Percentiles rank a stretch among this genome's conserved stretches.
Evolutionary conservation across 2,113 vertebrate species (phyloP).

Genomic region (Pluvialis apricaria): DNA sequence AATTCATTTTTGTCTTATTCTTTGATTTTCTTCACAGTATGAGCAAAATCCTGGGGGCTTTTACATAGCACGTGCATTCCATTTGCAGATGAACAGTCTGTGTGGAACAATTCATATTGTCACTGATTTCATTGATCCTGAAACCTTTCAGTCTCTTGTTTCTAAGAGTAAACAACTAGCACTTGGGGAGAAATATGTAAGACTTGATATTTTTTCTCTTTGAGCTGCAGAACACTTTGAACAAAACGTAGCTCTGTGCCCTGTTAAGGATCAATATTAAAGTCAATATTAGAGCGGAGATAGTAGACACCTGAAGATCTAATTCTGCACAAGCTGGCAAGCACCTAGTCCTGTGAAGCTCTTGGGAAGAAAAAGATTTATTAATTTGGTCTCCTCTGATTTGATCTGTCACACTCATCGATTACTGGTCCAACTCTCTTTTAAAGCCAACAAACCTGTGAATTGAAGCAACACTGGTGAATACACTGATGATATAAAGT

Average conservation of each 20-base stretch:
- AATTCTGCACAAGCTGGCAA: neutral
- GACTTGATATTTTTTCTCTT: neutral
- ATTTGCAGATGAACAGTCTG: neutral
- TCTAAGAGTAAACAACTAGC: neutral
- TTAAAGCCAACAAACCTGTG: neutral
- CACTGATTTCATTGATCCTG: neutral
- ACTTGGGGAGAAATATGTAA: neutral
- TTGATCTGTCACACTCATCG: neutral
- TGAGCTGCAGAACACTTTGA: neutral
- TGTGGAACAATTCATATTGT: neutral
- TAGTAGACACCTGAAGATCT: neutral
- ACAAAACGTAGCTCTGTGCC: neutral
- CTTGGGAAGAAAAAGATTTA: neutral
- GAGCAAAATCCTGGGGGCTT: neutral
- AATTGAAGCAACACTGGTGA: neutral
- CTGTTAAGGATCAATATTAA: neutral
- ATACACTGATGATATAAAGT: neutral
- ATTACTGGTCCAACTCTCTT: neutral
- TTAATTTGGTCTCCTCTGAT: neutral
- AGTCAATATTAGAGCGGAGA: neutral
- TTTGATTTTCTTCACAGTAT: neutral
- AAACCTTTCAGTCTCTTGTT: neutral
- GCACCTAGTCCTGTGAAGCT: neutral
- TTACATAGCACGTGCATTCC: accelerated
- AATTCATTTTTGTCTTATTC: neutral